Base-by-base conservation (phyloP, 2,888 invertebrate species). In the Carterocephalus palaemon region DNA sequence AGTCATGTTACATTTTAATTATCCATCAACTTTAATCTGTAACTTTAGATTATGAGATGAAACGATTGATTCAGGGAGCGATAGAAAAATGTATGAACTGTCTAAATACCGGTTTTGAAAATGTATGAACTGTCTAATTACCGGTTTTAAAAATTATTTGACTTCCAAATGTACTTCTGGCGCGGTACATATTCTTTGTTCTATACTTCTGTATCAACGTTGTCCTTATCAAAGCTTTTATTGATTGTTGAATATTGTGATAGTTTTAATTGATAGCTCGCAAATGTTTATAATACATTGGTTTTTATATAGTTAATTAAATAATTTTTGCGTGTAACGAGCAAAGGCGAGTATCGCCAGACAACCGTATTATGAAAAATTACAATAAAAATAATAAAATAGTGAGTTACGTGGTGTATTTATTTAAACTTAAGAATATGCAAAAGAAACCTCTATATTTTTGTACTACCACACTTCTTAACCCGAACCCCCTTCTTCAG, bases 331-430 rank as follows among this genome's bases (percentile, higher is more conserved):
- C 62, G 58, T 62, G 63, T 57, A 51, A 65, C 64, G 75, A 70
- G 73, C 69, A 66, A 64, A 58, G 69, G 64, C 67, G 73, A 54
- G 59, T 64, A 71, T 67, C 63, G 62, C 60, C 60, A 64, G 73
- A 68, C 73, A 75, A 69, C 73, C 77, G 74, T 79, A 83, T 81
- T 84, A 82, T 81, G 84, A 81, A 77, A 81, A 82, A 84, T 80
- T 81, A 85, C 82, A 85, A 84, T 85, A 85, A 86, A 85, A 85
- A 83, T 75, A 64, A 81, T 81, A 82, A 84, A 85, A 85, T 85
- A 84, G 84, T 70, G 72, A 82, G 67, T 73, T 70, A 69, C 60
- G 49, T 46, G 53, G 54, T 47, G 43, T 67, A 60, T 67, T 56
- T 46, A 46, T 32, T 39, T 15, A 5, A 16, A 6, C 20, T n/a